phyloP scores from a whole-genome alignment of 2,888 invertebrate genomes.

The Tanypteryx hageni region DNA sequence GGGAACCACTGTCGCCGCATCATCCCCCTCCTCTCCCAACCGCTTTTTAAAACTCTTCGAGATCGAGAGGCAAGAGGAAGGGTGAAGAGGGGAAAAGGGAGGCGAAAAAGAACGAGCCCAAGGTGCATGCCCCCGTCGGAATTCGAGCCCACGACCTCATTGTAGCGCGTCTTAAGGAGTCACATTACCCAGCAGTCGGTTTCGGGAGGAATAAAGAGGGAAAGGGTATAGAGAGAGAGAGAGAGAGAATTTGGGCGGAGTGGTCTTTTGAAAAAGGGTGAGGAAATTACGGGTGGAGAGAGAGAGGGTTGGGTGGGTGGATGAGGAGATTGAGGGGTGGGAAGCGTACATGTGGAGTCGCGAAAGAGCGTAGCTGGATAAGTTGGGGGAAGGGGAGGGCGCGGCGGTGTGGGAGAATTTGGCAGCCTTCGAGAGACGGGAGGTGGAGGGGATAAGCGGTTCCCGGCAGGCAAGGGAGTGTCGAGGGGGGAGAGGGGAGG shows the following conservation, averaged over 20 bases:
- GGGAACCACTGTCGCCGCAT: neutral
- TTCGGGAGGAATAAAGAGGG: neutral
- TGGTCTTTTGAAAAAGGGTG: neutral
- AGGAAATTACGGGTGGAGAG: neutral
- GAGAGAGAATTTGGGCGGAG: neutral
- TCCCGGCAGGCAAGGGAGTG: too few species aligned
- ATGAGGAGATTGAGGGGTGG: neutral
- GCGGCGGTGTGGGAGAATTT: neutral
- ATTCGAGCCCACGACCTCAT: constrained; percentile 28
- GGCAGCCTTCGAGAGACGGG: too few species aligned
- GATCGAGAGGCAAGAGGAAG: neutral
- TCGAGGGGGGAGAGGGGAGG: too few species aligned
- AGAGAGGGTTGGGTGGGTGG: neutral
- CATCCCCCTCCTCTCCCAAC: neutral
- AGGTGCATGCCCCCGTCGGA: neutral
- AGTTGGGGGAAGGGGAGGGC: neutral
- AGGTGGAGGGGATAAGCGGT: too few species aligned
- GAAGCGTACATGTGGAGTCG: neutral
- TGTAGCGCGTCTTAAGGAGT: constrained; percentile 18
- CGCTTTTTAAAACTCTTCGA: neutral
- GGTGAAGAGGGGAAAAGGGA: too few species aligned
- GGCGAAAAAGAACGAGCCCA: neutral
- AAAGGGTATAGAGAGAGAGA: neutral
- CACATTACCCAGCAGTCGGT: constrained; percentile 16
- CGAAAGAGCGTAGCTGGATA: neutral